A percentile compares a stretch with the other conserved stretches of the same genome.
Evolutionary conservation across 1,140 invertebrate genomes (phyloP).

Genomic region (Ectropis grisescens): DNA sequence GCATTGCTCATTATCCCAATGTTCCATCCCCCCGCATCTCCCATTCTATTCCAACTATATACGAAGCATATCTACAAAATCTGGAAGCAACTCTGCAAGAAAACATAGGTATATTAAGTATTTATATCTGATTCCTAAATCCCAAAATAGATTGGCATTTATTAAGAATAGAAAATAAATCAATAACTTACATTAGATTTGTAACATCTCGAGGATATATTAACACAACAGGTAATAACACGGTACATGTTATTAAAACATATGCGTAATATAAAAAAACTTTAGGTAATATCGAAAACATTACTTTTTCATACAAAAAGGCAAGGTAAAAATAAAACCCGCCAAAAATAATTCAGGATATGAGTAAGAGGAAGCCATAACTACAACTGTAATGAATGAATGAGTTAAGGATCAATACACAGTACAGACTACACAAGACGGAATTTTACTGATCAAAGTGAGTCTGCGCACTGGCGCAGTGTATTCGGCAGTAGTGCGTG

Average conservation of each 20-base stretch:
- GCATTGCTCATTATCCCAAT: conserved; percentile 82
- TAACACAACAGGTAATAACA: conserved; percentile 81
- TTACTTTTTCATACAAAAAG: conserved; percentile 86
- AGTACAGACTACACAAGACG: too few species aligned
- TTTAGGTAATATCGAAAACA: conserved; percentile 85
- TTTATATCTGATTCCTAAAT: conserved; percentile 1
- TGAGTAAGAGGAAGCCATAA: conserved; percentile 66
- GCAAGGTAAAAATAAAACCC: conserved; percentile 77
- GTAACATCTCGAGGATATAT: conserved; percentile 80
- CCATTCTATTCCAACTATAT: conserved; percentile 84
- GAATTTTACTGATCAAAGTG: too few species aligned
- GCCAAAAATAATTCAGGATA: conserved; percentile 69
- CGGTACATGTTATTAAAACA: conserved; percentile 78
- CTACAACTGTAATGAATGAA: conserved; percentile 1
- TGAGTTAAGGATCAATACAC: too few species aligned
- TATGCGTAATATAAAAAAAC: conserved; percentile 82
- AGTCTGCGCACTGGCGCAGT: too few species aligned
- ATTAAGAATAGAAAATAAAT: conserved; percentile 30
- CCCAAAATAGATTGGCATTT: too few species aligned
- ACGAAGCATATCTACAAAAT: conserved; percentile 77
- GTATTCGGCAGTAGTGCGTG: too few species aligned
- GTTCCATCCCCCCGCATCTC: conserved; percentile 80
- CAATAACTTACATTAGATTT: conserved; percentile 82
- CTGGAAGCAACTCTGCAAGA: conserved; percentile 78
- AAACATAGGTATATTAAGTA: too few species aligned